Evolutionary conservation across 2,113 vertebrate species (phyloP), one percentile per base, ranked within the genome.

Genomic region (Caretta caretta): DNA sequence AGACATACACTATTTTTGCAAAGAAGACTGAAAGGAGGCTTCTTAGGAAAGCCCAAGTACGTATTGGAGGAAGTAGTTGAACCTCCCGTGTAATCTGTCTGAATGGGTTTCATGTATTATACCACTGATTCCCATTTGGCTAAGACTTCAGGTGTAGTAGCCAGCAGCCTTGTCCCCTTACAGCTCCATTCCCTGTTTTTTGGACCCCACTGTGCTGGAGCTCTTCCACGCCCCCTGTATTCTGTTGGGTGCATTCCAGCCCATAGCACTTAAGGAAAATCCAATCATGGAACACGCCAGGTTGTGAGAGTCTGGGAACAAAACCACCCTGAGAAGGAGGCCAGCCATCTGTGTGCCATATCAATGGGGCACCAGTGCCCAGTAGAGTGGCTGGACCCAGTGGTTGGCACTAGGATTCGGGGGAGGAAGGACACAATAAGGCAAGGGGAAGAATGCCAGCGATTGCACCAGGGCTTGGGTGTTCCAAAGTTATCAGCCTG

Each of bases 351-450:
- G 11, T 53, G 13, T 14, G 8, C 53, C n/a, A 25, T 10, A 5
- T 80, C 31, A 12, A 20, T 53, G 79, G 31, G 31, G 20, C 31
- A 5, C 49, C 5, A 17, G 29, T 80, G 29, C 78, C 1, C 11
- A 9, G 76, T 59, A 0, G 49, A 14, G 17, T n/a, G 31, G 54
- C 6, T 11, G 86, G 31, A 49, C 82, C 31, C 7, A 0, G 27
- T 50, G 69, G 20, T 42, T 56, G 53, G 53, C 2, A 2, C 46
- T 1, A 0, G 48, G 51, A 35, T 9, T 29, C 4, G 4, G 10
- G 48, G 29, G 79, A 48, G 24, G 42, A 48, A 27, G 42, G 38
- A 72, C 7, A 22, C 20, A 22, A 22, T 72, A 49, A 49, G 76
- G 46, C 46, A 49, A 27, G 20, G 13, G 13, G 50, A 31, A 31